Evolutionary conservation across 2,888 invertebrate species (phyloP).

Genomic region (Himalopsyche anomala): DNA sequence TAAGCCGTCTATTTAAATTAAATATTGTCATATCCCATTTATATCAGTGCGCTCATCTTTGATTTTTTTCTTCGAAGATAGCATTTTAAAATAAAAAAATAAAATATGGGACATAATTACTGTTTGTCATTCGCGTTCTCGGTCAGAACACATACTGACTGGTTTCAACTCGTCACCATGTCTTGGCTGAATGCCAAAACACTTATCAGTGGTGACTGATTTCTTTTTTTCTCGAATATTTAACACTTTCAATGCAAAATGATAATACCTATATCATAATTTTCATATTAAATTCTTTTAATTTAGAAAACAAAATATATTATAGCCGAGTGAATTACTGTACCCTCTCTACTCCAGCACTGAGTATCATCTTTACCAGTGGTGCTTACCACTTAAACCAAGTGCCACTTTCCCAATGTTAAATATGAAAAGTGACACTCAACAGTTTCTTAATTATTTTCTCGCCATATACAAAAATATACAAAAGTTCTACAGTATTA

Average conservation of each 20-base stretch:
- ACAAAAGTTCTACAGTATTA: too few relatives aligned
- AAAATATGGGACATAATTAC: conserved; percentile 24
- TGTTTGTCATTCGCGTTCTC: conserved; percentile 36
- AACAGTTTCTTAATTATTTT: too few relatives aligned
- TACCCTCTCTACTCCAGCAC: too few relatives aligned
- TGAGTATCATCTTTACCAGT: too few relatives aligned
- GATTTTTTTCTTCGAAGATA: conserved; percentile 32
- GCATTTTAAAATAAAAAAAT: conserved; percentile 31
- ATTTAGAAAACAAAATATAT: background rate
- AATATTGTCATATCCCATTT: conserved; percentile 40
- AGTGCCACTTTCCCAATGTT: too few relatives aligned
- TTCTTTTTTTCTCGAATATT: conserved; percentile 21
- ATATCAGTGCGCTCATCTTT: background rate
- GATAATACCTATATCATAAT: too few relatives aligned
- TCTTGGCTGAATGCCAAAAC: conserved; percentile 24
- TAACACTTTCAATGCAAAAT: background rate
- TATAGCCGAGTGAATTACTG: too few relatives aligned
- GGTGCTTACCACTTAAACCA: too few relatives aligned
- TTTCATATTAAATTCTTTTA: background rate
- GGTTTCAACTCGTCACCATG: conserved; percentile 31
- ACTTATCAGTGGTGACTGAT: conserved; percentile 36
- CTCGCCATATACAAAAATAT: too few relatives aligned
- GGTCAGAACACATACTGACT: conserved; percentile 15
- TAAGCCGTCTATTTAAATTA: conserved; percentile 39
- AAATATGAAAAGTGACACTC: too few relatives aligned